Percentiles rank a stretch among this genome's conserved stretches.
These are phyloP conservation scores for Isichthys henryi DNA, from an alignment of 2,113 vertebrate genomes.

Conservation along the genomic window DNA sequence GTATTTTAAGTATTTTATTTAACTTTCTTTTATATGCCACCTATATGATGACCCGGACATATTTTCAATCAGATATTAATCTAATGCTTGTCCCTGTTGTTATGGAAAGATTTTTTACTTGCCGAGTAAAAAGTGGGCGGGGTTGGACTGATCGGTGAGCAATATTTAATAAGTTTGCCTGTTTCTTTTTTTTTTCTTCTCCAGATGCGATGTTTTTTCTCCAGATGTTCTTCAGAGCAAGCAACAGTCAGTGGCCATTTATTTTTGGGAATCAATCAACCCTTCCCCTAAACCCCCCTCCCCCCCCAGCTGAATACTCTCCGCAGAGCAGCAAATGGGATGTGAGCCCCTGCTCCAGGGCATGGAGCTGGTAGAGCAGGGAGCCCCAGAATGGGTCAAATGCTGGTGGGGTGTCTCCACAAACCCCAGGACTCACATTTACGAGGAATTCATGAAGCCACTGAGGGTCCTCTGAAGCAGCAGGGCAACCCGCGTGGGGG, in stretches of 20 bases:
- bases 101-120: background rate
- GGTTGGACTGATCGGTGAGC: background rate
- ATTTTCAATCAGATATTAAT: background rate
- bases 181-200: background rate
- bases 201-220: background rate
- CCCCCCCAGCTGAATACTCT: too few relatives aligned
- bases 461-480: constrained; percentile 42
- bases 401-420: constrained; percentile 28
- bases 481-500: constrained; percentile 46
- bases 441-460: constrained; percentile 48
- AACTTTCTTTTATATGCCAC: background rate
- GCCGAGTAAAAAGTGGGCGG: background rate
- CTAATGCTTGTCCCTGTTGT: background rate
- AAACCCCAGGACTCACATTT: constrained; percentile 44
- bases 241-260: background rate
- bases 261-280: background rate
- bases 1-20: background rate
- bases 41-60: background rate
- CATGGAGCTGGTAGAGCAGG: background rate
- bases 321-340: too few relatives aligned
- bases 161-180: background rate
- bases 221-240: too few relatives aligned
- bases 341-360: background rate
- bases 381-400: constrained; percentile 23
- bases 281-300: background rate